Evolutionary conservation across 2,797 vertebrate species (phyloP), one percentile per base, ranked within the genome.

Genomic region (Chaenodraco wilsoni): DNA sequence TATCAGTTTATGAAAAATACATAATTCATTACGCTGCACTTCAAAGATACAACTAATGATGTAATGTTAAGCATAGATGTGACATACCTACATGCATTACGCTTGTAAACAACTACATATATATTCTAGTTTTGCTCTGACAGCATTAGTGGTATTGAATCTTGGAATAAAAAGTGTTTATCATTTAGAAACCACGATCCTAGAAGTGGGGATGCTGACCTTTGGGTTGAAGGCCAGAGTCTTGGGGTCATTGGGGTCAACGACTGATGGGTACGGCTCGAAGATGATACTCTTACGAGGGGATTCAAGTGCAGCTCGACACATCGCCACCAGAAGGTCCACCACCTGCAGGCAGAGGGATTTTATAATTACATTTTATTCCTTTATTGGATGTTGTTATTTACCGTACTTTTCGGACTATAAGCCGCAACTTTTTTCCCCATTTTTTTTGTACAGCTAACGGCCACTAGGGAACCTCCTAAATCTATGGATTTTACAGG

Each of bases 201-300:
- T 33, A 52, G 67, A 14, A 58, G 65, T 40, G 62, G 66, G 21
- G 84, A 81, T 80, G 73, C 84, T 90, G 93, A 98, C 98, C 97
- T 99, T 99, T 90, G 98, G 98, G 85, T 99, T 99, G 91, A 99
- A 99, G 88, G 98, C 98, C 67, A 99, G 94, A 21, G 98, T 98
- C 94, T 99, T 99, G 79, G 98, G 98, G 88, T 99, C 98, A 2
- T 96, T 99, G 75, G 98, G 98, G 92, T 99, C 98, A 46, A 99
- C 98, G 21, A 99, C 98, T 0, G 98, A 99, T 1, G 98, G 98
- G 79, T 99, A 99, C 70, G 98, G 98, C 93, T 99, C 98, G 4
- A 99, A 99, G 87, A 99, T 99, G 91, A 99, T 99, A 92, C 98
- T 99, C 78, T 99, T 99, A 68, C 98, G 95, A 1, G 98, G 98